Percentiles rank a stretch among this genome's conserved stretches.
Conservation (phyloP, 2,113 vertebrate genomes). For the Orycteropus afer region DNA sequence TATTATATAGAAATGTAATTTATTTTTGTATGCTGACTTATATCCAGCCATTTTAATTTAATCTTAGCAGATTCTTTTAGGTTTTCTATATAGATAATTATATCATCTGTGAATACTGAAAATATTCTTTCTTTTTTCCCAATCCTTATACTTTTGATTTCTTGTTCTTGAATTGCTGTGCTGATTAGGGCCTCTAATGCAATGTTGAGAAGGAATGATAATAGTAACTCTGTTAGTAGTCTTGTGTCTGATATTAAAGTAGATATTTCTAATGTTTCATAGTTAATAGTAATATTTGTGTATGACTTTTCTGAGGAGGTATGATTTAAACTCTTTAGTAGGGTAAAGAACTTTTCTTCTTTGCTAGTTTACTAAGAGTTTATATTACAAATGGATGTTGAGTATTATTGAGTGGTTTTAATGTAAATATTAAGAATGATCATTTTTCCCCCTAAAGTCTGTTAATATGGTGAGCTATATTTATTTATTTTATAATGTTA, state of each 20-base stretch:
- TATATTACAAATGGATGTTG: too few relatives aligned
- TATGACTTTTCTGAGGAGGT: too few relatives aligned
- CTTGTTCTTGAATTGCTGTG: background rate
- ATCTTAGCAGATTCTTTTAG: too few relatives aligned
- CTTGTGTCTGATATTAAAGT: background rate
- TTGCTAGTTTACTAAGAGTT: too few relatives aligned
- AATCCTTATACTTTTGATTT: background rate
- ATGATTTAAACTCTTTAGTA: background rate
- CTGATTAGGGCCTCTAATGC: accelerated
- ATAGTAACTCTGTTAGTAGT: too few relatives aligned
- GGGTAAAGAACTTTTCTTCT: background rate
- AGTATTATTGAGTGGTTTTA: background rate
- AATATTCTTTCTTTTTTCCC: background rate
- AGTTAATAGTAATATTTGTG: background rate
- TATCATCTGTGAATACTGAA: background rate
- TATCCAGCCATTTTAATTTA: too few relatives aligned
- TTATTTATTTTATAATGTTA: background rate
- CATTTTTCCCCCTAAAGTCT: background rate
- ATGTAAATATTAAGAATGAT: background rate
- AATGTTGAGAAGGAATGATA: too few relatives aligned
- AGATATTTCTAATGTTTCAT: background rate
- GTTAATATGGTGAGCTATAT: background rate
- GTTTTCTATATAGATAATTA: too few relatives aligned
- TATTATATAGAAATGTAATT: too few relatives aligned
- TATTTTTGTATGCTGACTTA: too few relatives aligned